Evolutionary conservation across 2,888 invertebrate genomes (phyloP).

Genomic region (Podabrus alpinus): DNA sequence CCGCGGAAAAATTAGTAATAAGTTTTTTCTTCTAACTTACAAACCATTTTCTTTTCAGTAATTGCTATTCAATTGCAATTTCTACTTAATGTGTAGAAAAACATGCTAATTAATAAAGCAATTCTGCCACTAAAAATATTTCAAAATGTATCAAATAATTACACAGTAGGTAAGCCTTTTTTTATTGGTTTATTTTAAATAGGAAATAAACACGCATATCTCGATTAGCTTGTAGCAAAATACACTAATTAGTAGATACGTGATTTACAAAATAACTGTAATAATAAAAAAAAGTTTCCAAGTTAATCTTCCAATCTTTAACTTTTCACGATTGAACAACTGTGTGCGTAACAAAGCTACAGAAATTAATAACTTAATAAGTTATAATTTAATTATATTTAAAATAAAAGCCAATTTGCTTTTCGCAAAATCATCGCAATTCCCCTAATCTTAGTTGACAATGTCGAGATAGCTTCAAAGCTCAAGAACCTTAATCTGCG

Average conservation of each 20-base stretch:
- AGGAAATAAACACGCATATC: not conserved
- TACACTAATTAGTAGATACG: not conserved
- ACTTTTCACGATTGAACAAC: not conserved
- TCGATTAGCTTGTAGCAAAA: not conserved
- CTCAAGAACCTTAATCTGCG: too few relatives aligned
- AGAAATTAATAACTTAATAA: too few relatives aligned
- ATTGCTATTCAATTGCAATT: not conserved
- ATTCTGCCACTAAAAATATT: not conserved
- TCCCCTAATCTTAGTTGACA: too few relatives aligned
- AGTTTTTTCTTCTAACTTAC: not conserved
- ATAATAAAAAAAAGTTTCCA: not conserved
- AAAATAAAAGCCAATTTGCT: too few relatives aligned
- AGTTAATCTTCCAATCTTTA: not conserved
- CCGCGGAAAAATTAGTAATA: slow-evolving; percentile 6
- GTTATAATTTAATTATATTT: too few relatives aligned
- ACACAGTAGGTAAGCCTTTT: not conserved
- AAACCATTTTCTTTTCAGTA: not conserved
- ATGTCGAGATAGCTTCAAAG: too few relatives aligned
- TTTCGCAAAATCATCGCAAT: too few relatives aligned
- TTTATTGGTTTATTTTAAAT: not conserved
- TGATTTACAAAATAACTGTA: not conserved
- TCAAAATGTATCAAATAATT: not conserved
- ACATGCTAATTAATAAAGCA: not conserved
- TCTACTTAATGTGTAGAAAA: not conserved
- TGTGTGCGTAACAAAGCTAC: not conserved